Evolutionary conservation across 2,113 vertebrate genomes (phyloP).

Genomic region (Carlito syrichta): DNA sequence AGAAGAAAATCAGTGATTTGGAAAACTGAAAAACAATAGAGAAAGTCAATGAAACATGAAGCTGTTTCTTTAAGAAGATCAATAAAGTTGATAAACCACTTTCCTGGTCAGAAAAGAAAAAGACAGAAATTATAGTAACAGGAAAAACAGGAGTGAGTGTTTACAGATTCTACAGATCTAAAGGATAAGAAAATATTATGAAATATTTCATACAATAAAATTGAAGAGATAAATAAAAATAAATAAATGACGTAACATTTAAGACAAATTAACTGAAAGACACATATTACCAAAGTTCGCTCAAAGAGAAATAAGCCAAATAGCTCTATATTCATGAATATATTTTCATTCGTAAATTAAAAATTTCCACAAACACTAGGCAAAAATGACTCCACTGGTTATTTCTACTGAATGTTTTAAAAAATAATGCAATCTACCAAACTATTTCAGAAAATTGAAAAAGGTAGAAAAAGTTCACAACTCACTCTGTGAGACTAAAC

Average conservation of each 20-base stretch:
- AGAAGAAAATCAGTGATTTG: not conserved
- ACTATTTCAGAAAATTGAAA: not conserved
- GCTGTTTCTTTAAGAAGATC: not conserved
- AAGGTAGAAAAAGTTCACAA: not conserved
- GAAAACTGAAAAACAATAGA: not conserved
- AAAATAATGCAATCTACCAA: not conserved
- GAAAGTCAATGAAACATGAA: not conserved
- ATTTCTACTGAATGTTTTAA: not conserved
- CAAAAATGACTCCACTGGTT: not conserved
- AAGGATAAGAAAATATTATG: not conserved
- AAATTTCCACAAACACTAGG: not conserved
- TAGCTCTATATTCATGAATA: not conserved
- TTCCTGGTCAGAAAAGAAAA: not conserved
- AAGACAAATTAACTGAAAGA: not conserved
- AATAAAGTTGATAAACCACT: not conserved
- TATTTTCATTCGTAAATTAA: not conserved
- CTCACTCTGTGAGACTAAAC: not conserved
- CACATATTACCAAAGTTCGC: not conserved
- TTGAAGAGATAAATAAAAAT: not conserved
- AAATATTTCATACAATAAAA: not conserved
- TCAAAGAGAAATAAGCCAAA: not conserved
- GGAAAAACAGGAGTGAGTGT: not conserved
- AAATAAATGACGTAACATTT: not conserved
- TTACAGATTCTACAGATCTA: not conserved
- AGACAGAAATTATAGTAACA: not conserved